Conservation (phyloP, 1,140 invertebrate species). For the Camponotus pennsylvanicus region DNA sequence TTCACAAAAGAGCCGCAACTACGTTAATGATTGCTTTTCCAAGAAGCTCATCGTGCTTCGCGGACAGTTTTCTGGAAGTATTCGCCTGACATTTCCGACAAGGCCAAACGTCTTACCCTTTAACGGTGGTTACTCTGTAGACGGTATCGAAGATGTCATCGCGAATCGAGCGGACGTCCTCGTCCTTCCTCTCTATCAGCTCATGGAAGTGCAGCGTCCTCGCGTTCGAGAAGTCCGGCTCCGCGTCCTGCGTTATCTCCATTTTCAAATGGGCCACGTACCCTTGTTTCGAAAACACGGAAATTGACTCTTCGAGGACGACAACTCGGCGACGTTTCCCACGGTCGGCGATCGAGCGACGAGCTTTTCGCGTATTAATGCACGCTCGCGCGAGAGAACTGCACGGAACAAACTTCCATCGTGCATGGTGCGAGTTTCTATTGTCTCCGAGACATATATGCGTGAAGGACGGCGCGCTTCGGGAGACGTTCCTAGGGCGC, state of each 20-base stretch:
- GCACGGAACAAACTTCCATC: conserved; percentile 42
- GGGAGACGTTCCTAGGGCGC: conserved; percentile 39
- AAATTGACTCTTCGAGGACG: conserved; percentile 22
- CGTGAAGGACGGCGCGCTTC: conserved; percentile 37
- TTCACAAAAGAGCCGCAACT: not conserved
- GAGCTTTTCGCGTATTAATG: conserved; percentile 54
- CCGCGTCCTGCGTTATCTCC: conserved; percentile 32
- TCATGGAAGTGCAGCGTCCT: conserved; percentile 60
- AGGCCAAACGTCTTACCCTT: conserved; percentile 53
- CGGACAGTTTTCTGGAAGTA: not conserved
- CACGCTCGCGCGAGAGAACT: conserved; percentile 37
- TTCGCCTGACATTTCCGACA: not conserved
- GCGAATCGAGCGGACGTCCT: conserved; percentile 16
- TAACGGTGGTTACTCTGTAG: conserved; percentile 60
- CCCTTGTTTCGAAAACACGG: conserved; percentile 3
- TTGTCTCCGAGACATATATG: conserved; percentile 41
- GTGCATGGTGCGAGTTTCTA: conserved; percentile 34
- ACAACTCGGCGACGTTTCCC: conserved; percentile 1
- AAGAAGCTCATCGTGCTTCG: not conserved
- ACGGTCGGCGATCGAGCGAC: conserved; percentile 7
- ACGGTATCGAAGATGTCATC: conserved; percentile 52
- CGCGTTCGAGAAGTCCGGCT: conserved; percentile 66
- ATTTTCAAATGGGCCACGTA: conserved; percentile 3
- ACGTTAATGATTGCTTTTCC: not conserved
- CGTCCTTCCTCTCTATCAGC: conserved; percentile 35